Conservation (phyloP, 2,888 invertebrate genomes). For the Gryllus longicercus region DNA sequence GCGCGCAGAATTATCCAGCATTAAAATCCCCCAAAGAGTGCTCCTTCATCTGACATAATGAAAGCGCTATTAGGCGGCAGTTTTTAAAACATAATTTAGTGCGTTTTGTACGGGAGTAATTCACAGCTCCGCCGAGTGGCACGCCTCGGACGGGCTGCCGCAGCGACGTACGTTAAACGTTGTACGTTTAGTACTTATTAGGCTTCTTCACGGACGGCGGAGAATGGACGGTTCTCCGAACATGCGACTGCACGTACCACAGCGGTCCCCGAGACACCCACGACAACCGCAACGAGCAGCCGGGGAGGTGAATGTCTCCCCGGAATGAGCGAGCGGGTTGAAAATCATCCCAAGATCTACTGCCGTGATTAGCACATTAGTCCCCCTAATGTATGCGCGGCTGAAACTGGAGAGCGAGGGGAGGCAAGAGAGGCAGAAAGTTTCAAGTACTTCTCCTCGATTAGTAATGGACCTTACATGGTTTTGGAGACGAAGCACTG, state of each 20-base stretch:
- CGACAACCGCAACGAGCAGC: not conserved
- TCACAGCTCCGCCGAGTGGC: not conserved
- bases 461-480: no score
- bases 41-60: constrained; percentile 17
- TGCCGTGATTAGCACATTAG: not conserved
- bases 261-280: no score
- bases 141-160: not conserved
- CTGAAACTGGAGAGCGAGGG: not conserved
- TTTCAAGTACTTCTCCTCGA: no score
- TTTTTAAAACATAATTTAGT: constrained; percentile 11
- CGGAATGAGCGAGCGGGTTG: not conserved
- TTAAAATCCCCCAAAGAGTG: constrained; percentile 17
- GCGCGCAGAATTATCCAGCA: not conserved
- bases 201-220: not conserved
- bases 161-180: not conserved
- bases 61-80: constrained; percentile 8
- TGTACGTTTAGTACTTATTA: not conserved
- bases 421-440: no score
- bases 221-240: no score
- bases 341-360: not conserved
- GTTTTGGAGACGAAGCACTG: no score
- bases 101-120: not conserved
- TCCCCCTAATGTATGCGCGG: not conserved
- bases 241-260: no score
- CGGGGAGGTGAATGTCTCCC: not conserved